Evolutionary conservation across 2,888 invertebrate species (phyloP), one percentile per base, ranked within the genome.

Genomic region (Blastobasis adustella): DNA sequence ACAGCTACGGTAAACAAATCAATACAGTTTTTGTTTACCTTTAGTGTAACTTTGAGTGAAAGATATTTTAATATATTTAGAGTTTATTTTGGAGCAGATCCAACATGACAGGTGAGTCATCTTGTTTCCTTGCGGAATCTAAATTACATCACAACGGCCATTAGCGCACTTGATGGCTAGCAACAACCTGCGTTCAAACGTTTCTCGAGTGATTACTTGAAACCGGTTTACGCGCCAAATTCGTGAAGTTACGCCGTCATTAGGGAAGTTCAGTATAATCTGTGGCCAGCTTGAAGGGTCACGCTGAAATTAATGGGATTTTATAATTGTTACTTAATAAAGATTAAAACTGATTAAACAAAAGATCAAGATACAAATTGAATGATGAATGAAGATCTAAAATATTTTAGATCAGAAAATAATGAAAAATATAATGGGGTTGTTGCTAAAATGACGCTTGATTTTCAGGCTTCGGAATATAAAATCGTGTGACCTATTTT

Each of bases 201-300:
- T 39, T 54, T 49, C 51, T 44, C 38, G 51, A 49, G 49, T 51
- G 51, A 51, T 51, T 51, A 45, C 54, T 54, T 37, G 48, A 53
- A 56, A 58, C 58, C 56, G 54, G 56, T 57, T 57, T 50, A 58
- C 56, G 54, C 54, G 53, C 58, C 55, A 58, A 61, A 63, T 57
- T 58, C 58, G 55, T 55, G 54, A 57, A 63, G 59, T 62, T 60
- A 57, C 52, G 53, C 46, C 49, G 44, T 50, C 55, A 56, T 58
- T 56, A 57, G 40, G 53, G 44, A 56, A 60, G 58, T 62, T 58
- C 48, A 49, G 43, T 45, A 57, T 60, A 59, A 65, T 58, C 60
- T 56, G 38, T 47, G 45, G 45, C 52, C 37, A 37, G 49, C 55
- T 49, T 52, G 43, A 54, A 55, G 53, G 55, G 58, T 55, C 59